Evolutionary conservation across 1,140 invertebrate genomes (phyloP).

Genomic region (Meloidogyne floridensis): DNA sequence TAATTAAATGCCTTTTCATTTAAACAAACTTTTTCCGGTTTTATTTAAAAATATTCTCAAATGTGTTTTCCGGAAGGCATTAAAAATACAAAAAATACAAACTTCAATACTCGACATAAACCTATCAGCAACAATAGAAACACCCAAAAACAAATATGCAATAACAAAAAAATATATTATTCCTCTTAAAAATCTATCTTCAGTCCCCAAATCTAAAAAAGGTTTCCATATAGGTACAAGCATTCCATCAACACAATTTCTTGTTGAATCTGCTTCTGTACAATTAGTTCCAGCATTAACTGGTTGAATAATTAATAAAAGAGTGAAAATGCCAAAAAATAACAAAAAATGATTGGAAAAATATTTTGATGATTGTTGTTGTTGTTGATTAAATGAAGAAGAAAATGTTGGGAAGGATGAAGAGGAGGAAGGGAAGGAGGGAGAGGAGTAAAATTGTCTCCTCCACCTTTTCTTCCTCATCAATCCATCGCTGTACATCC

Average conservation of each 20-base stretch:
- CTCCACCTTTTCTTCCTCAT: constrained; percentile 5
- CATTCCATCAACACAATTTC: constrained; percentile 64
- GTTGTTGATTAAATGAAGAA: background rate
- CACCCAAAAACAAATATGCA: constrained; percentile 93
- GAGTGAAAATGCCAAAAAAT: constrained; percentile 18
- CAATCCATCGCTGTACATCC: background rate
- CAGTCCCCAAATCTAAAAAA: constrained; percentile 71
- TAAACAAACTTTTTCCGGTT: too few species aligned
- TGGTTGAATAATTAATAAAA: constrained; percentile 18
- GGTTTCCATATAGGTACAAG: constrained; percentile 70
- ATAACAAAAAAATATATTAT: constrained; percentile 85
- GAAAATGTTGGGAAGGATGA: background rate
- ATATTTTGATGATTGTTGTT: background rate
- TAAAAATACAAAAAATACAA: constrained; percentile 66
- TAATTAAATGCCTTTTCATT: too few species aligned
- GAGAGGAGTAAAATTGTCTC: background rate
- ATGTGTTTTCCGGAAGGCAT: background rate
- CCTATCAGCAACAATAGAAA: constrained; percentile 95
- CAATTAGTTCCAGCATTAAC: constrained; percentile 61
- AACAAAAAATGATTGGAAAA: background rate
- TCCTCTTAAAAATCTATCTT: constrained; percentile 79
- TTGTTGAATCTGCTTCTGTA: constrained; percentile 63
- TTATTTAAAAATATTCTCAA: background rate
- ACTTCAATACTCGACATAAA: constrained; percentile 99
- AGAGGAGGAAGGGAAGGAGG: background rate